Evolutionary conservation across 2,113 vertebrate species (phyloP), one percentile per base, ranked within the genome.

Genomic region (Empidonax traillii): DNA sequence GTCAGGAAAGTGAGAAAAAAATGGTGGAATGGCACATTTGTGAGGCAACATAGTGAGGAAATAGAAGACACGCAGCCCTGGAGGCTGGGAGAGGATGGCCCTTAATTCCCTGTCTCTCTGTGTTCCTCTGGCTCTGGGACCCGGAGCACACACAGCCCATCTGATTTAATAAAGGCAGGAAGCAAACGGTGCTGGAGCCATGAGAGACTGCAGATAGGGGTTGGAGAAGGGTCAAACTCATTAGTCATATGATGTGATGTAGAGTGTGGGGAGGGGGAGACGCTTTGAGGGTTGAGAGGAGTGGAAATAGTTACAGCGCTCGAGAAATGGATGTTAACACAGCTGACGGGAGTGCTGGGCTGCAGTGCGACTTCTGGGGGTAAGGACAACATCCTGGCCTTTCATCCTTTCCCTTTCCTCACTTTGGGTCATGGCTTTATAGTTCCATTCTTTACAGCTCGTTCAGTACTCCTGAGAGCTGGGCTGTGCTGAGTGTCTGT

Each of bases 161-260:
- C 94, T 97, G 96, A 98, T 97, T 94, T 93, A 82, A 55, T 90
- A 92, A 93, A 94, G 95, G 94, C 96, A 89, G 79, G 97, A 97
- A 96, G 89, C 96, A 65, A 88, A 65, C 67, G 12, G 39, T 66
- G 94, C 90, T 3, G 21, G 96, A 96, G 90, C 88, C 86, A 87
- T 96, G 94, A 97, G 97, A 90, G 93, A 85, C 67, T 97, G 91
- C 96, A 95, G 94, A 96, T 81, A 75, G 68, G 93, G 95, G 92
- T 85, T 96, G 97, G 44, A 91, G 83, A 96, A 96, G 95, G 95
- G 97, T 97, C 97, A 96, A 71, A 94, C 85, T 96, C 93, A 92
- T 95, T 81, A 95, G 87, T 97, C 97, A 97, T 86, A 67, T 20
- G 77, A 75, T 93, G 88, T 68, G 94, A 89, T 78, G 81, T 73